Percentiles rank a stretch among this genome's conserved stretches.
phyloP scores from a whole-genome alignment of 2,113 vertebrate genomes.

The Proteles cristata region DNA sequence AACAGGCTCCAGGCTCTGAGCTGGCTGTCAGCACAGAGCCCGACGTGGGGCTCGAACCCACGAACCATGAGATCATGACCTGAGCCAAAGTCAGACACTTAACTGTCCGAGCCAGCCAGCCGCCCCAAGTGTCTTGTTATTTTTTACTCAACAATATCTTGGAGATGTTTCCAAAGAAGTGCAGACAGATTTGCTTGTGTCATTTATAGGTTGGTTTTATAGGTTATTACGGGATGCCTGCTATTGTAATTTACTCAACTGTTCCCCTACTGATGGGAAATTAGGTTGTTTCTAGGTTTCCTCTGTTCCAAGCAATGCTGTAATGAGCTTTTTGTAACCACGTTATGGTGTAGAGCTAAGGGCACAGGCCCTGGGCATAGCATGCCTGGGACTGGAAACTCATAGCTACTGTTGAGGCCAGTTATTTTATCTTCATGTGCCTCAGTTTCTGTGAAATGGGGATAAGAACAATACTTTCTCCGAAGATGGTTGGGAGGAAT shows the following conservation, averaged over 20 bases:
- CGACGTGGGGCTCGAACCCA: too few relatives aligned
- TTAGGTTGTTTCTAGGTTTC: constrained; percentile 5
- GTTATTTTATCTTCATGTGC: not conserved
- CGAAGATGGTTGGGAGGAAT: not conserved
- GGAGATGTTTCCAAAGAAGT: constrained; percentile 26
- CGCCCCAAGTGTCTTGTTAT: not conserved
- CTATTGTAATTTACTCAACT: constrained; percentile 39
- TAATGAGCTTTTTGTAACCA: not conserved
- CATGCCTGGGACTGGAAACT: not conserved
- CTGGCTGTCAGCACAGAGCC: too few relatives aligned
- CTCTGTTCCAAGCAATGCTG: not conserved
- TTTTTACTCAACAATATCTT: constrained; percentile 28
- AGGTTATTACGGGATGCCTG: constrained; percentile 2
- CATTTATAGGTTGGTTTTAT: constrained; percentile 45
- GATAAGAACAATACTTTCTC: not conserved
- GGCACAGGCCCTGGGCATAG: not conserved
- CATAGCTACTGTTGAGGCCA: not conserved
- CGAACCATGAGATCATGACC: too few relatives aligned
- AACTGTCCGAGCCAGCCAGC: too few relatives aligned
- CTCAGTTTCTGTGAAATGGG: constrained; percentile 21
- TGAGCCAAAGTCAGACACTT: too few relatives aligned
- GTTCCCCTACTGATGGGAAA: constrained; percentile 46
- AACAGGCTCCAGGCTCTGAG: too few relatives aligned
- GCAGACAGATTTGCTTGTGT: constrained; percentile 47
- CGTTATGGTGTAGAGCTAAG: not conserved